Percentiles rank a stretch among this genome's conserved stretches.
These are phyloP conservation scores for Acrobasis suavella DNA, from an alignment of 2,888 invertebrate genomes.

Conservation along the genomic window DNA sequence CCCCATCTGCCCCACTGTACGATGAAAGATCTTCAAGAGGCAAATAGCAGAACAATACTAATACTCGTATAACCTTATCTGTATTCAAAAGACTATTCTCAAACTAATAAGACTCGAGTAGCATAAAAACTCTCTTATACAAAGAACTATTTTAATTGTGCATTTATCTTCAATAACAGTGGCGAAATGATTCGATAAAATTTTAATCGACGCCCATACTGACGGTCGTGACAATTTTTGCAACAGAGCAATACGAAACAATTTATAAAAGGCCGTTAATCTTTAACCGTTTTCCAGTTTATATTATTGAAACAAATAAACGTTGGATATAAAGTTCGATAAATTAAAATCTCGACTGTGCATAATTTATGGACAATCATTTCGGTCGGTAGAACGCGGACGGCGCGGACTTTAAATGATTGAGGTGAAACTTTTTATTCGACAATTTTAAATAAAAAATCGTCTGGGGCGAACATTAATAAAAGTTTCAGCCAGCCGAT, in stretches of 20 bases:
- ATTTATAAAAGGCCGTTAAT: slow-evolving; percentile 31
- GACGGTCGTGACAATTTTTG: slow-evolving; percentile 21
- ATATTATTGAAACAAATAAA: slow-evolving; percentile 51
- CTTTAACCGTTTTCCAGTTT: slow-evolving; percentile 40
- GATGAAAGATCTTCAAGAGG: too few species aligned
- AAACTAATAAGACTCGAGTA: background rate
- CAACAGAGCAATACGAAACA: slow-evolving; percentile 14
- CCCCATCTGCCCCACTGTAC: too few species aligned
- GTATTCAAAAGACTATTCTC: background rate
- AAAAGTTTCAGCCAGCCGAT: slow-evolving; percentile 51
- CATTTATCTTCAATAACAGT: slow-evolving; percentile 16
- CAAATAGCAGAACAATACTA: too few species aligned
- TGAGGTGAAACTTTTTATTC: slow-evolving; percentile 37
- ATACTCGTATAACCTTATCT: background rate
- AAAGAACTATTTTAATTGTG: slow-evolving; percentile 17
- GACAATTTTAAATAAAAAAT: slow-evolving; percentile 39
- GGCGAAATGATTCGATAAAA: slow-evolving; percentile 19
- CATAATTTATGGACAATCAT: slow-evolving; percentile 52
- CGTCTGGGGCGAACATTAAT: slow-evolving; percentile 40
- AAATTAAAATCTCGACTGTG: slow-evolving; percentile 49
- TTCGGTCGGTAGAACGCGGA: slow-evolving; percentile 42
- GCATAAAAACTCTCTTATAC: background rate
- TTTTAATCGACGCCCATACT: slow-evolving; percentile 20
- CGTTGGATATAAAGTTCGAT: slow-evolving; percentile 47
- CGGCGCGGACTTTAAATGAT: slow-evolving; percentile 38